A percentile compares a stretch with the other conserved stretches of the same genome.
Conservation (phyloP, 2,797 vertebrate genomes). For the Epinephelus awoara region DNA sequence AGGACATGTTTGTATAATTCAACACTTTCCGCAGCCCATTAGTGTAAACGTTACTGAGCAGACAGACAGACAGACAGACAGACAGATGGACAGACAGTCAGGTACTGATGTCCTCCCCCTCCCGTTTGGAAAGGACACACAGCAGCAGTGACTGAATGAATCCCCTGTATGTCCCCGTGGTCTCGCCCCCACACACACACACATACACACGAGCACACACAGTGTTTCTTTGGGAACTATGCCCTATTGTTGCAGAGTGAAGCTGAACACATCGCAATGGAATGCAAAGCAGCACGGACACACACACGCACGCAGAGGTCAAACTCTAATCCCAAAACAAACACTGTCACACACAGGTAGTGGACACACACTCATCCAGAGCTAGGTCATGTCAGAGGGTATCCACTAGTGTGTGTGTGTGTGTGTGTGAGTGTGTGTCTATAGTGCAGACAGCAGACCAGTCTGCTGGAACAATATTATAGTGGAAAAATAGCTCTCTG, state of each 20-base stretch:
- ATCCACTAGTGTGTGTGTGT: background rate
- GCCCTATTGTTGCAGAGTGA: slow-evolving; percentile 76
- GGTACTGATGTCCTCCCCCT: slow-evolving; percentile 16
- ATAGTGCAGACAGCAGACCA: background rate
- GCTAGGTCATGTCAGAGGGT: background rate
- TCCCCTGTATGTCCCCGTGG: slow-evolving; percentile 45
- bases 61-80: slow-evolving; percentile 26
- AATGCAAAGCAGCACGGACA: slow-evolving; percentile 64
- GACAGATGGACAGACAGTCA: slow-evolving; percentile 35
- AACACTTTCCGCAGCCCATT: slow-evolving; percentile 58
- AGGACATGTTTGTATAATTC: slow-evolving; percentile 63
- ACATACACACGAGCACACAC: slow-evolving; percentile 22
- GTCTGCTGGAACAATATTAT: slow-evolving; percentile 2
- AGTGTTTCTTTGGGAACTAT: slow-evolving; percentile 71
- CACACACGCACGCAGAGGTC: slow-evolving; percentile 44
- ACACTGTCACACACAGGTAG: slow-evolving; percentile 56
- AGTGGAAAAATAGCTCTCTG: background rate
- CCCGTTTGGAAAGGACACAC: slow-evolving; percentile 1
- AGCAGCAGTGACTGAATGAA: slow-evolving; percentile 59
- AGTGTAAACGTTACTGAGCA: slow-evolving; percentile 23
- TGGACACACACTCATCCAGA: slow-evolving; percentile 37
- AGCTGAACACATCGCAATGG: slow-evolving; percentile 74
- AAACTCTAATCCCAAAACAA: slow-evolving; percentile 68
- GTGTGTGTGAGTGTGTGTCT: background rate
- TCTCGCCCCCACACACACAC: slow-evolving; percentile 46